Evolutionary conservation across 2,888 invertebrate species (phyloP), one percentile per base, ranked within the genome.

Genomic region (Abrostola triplasia): DNA sequence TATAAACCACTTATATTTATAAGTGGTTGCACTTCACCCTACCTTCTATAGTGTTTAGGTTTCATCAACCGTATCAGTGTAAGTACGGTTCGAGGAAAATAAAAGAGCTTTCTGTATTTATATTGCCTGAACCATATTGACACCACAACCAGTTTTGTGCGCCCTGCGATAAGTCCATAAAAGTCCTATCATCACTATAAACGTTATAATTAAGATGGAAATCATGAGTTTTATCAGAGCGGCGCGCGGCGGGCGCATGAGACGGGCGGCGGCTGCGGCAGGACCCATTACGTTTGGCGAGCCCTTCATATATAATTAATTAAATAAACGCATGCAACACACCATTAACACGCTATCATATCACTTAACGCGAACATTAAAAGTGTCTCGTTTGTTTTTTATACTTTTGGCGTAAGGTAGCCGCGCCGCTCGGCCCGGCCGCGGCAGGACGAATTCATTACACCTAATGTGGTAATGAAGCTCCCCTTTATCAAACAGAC

Each of bases 231-330:
- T 62, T 62, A 62, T 68, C 70, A 49, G 36, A 47, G 36, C 5
- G 12, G 10, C 13, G 57, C 53, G 37, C 12, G 65, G 40, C 38
- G 35, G 36, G 44, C 57, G 44, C n/a, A 41, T 24, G 8, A 12
- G 49, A 6, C 48, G 54, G 55, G 35, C 7, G 13, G 11, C 36
- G 53, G 47, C 24, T 10, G 65, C 50, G 38, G 40, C 41, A 47
- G 38, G 40, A 41, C 77, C 75, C 81, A 85, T 88, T 87, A 82
- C 80, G 81, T 82, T 82, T 77, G 73, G 83, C 84, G 77, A 76
- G 62, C 76, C 81, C 82, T 84, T 85, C 80, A 82, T 84, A 85
- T 83, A 83, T 86, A 88, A 88, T 88, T 86, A 88, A 88, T 86
- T 86, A 86, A 86, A 83, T 82, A 83, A 85, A 84, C 81, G 79